Percentiles rank a stretch among this genome's conserved stretches.
Conservation (phyloP, 2,888 invertebrate genomes). For the Masnerella sp. region DNA sequence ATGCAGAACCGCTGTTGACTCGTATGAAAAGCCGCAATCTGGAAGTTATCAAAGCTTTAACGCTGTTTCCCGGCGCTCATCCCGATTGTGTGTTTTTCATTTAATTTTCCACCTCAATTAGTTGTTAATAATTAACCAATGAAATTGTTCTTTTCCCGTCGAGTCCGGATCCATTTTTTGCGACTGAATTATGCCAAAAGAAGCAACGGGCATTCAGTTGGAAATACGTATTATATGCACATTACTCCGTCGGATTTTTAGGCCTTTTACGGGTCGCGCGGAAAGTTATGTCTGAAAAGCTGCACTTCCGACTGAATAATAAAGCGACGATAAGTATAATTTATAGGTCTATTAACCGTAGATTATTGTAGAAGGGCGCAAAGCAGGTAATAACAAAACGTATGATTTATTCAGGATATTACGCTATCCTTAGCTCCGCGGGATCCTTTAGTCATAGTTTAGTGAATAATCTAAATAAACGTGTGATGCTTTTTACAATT, state of each 20-base stretch:
- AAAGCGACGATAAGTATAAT: conserved; percentile 45
- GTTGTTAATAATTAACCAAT: too few relatives aligned
- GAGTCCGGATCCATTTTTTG: too few relatives aligned
- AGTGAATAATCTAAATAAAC: conserved; percentile 44
- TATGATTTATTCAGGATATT: conserved; percentile 50
- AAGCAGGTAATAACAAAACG: conserved; percentile 44
- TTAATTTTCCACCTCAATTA: too few relatives aligned
- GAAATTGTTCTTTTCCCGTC: too few relatives aligned
- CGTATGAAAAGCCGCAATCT: too few relatives aligned
- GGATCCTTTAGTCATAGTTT: conserved; percentile 32
- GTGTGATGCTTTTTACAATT: conserved; percentile 26
- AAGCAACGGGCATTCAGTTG: too few relatives aligned
- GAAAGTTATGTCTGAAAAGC: conserved; percentile 22
- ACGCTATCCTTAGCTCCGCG: conserved; percentile 20
- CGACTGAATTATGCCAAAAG: too few relatives aligned
- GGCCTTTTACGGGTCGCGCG: conserved; percentile 8
- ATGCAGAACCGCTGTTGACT: too few relatives aligned
- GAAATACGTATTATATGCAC: background rate
- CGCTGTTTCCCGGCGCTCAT: too few relatives aligned
- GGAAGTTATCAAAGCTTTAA: too few relatives aligned
- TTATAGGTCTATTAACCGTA: conserved; percentile 52
- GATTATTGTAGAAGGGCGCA: conserved; percentile 43
- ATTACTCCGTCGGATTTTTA: conserved; percentile 1
- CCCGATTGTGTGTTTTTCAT: too few relatives aligned
- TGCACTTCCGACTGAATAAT: conserved; percentile 41